phyloP scores from a whole-genome alignment of 2,888 invertebrate species.

The Lasioglossum figueresi region DNA sequence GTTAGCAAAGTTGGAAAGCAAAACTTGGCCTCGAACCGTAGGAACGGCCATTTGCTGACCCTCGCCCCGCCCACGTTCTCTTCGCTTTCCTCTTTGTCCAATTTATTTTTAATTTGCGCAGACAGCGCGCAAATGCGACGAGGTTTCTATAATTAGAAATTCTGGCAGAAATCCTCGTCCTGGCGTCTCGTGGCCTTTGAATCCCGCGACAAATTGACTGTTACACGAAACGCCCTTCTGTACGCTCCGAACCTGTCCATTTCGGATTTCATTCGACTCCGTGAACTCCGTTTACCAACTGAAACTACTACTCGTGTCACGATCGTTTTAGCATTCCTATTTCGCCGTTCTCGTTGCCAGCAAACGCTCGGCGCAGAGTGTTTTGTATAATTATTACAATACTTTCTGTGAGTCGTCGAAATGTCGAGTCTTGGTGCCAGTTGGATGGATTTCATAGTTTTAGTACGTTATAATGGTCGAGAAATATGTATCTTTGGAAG shows the following conservation, averaged over 20 bases:
- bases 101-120: slow-evolving; percentile 80
- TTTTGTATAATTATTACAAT: neutral
- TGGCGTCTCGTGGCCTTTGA: slow-evolving; percentile 50
- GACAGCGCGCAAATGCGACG: slow-evolving; percentile 73
- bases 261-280: slow-evolving; percentile 14
- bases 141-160: slow-evolving; percentile 73
- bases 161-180: slow-evolving; percentile 59
- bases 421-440: neutral
- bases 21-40: slow-evolving; percentile 24
- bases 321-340: neutral
- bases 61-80: slow-evolving; percentile 52
- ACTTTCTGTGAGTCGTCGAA: neutral
- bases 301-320: neutral
- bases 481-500: neutral
- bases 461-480: neutral
- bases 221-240: slow-evolving; percentile 33
- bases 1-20: slow-evolving; percentile 4
- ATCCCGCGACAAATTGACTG: slow-evolving; percentile 54
- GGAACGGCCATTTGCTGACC: slow-evolving; percentile 50
- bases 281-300: slow-evolving; percentile 11
- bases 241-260: slow-evolving; percentile 20
- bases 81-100: slow-evolving; percentile 69
- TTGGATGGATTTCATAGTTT: neutral
- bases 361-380: neutral
- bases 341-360: neutral